These are phyloP conservation scores for Acyrthosiphon pisum DNA, from an alignment of 1,140 invertebrate genomes.

Conservation along the genomic window DNA sequence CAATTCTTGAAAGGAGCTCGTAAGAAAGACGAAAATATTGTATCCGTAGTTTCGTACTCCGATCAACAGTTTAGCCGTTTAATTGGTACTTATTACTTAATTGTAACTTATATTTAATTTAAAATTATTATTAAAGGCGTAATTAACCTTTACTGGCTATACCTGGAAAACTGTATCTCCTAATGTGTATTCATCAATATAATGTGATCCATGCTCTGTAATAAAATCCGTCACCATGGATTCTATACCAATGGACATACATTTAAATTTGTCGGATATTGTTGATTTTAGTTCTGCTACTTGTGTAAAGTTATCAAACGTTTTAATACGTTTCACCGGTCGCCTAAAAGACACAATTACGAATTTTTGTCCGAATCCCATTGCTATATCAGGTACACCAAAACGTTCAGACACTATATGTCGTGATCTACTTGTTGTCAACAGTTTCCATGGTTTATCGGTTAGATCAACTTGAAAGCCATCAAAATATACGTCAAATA, in stretches of 20 bases:
- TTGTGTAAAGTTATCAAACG: conserved; percentile 35
- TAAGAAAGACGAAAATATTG: too few relatives aligned
- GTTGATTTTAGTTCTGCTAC: conserved; percentile 16
- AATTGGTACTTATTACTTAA: too few relatives aligned
- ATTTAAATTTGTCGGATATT: conserved; percentile 29
- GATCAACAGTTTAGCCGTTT: too few relatives aligned
- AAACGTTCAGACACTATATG: conserved; percentile 40
- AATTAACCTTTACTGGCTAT: background rate
- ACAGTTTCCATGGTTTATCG: conserved; percentile 48
- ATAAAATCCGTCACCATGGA: conserved; percentile 49
- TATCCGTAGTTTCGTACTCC: too few relatives aligned
- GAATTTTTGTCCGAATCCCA: conserved; percentile 16
- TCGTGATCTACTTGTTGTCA: conserved; percentile 29
- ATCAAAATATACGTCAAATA: conserved; percentile 37
- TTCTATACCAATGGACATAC: conserved; percentile 28
- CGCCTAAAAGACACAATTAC: conserved; percentile 31
- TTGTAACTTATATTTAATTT: too few relatives aligned
- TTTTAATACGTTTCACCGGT: conserved; percentile 42
- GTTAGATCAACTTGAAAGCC: conserved; percentile 35
- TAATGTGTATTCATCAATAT: conserved; percentile 47
- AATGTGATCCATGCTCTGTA: conserved; percentile 37
- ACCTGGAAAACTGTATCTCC: conserved; percentile 49
- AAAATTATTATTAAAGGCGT: background rate
- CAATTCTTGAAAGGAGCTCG: too few relatives aligned
- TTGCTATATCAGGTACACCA: conserved; percentile 43